Evolutionary conservation across 2,797 vertebrate species (phyloP).

Genomic region (Cichlasoma orientale): DNA sequence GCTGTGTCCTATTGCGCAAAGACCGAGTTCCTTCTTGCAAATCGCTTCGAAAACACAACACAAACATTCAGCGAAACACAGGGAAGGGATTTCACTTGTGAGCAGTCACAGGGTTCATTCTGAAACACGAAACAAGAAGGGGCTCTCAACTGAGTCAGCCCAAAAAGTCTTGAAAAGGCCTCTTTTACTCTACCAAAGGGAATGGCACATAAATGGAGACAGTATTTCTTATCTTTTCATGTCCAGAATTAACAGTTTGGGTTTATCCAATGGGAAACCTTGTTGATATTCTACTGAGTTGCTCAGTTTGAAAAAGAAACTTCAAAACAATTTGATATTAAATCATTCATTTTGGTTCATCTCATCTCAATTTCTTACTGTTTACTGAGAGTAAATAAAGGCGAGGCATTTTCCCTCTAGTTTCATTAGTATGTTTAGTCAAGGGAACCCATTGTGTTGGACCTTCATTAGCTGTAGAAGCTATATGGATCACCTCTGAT

Average conservation of each 20-base stretch:
- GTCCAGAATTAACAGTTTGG: slow-evolving; percentile 17
- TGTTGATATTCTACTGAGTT: slow-evolving; percentile 23
- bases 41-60: slow-evolving; percentile 45
- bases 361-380: slow-evolving; percentile 39
- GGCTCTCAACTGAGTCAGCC: slow-evolving; percentile 14
- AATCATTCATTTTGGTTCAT: slow-evolving; percentile 38
- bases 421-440: slow-evolving; percentile 55
- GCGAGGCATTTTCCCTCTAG: slow-evolving; percentile 13
- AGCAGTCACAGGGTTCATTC: slow-evolving; percentile 44
- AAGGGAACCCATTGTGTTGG: slow-evolving; percentile 35
- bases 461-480: slow-evolving; percentile 49
- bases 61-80: slow-evolving; percentile 60
- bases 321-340: slow-evolving; percentile 33
- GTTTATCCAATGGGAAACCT: slow-evolving; percentile 5
- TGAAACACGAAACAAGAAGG: slow-evolving; percentile 41
- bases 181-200: slow-evolving; percentile 19
- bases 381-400: slow-evolving; percentile 51
- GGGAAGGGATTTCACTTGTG: slow-evolving; percentile 43
- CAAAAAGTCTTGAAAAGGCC: slow-evolving; percentile 28
- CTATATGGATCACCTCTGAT: slow-evolving; percentile 59
- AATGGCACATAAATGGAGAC: not conserved
- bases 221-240: slow-evolving; percentile 32
- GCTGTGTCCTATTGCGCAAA: slow-evolving; percentile 60
- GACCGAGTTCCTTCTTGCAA: slow-evolving; percentile 58
- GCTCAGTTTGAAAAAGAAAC: slow-evolving; percentile 17